Evolutionary conservation across 2,888 invertebrate species (phyloP), one percentile per base, ranked within the genome.

Genomic region (Thereva nobilitata): DNA sequence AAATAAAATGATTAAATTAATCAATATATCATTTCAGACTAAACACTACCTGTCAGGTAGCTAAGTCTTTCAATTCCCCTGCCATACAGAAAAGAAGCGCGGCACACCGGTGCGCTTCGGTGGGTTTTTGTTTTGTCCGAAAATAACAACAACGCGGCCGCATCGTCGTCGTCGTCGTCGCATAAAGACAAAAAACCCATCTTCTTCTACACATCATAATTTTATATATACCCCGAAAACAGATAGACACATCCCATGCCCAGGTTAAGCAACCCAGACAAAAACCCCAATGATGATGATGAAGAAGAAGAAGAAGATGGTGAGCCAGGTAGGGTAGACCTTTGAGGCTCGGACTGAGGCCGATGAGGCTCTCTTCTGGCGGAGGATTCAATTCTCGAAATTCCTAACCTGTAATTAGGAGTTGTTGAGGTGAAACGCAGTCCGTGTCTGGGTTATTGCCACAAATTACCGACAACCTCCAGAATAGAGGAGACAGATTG

Each of bases 381-480:
- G 23, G 45, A 38, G 59, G 59, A 66, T 44, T 66, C 66, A 66
- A 66, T 66, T 66, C 66, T 40, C 66, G 53, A 66, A 66, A 66
- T 53, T 66, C 37, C 34, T 38, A 66, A 66, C 66, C 40, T 59
- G 50, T 57, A 59, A 66, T 66, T 66, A 59, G 52, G 50, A 52
- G 53, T 55, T 55, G 55, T 65, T 56, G 54, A 61, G 50, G 50
- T 40, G 37, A 50, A 61, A 50, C 10, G 12, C 61, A 37, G 23
- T 10, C 53, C 61, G 10, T 55, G 55, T 47, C 53, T 65, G 40
- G 65, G 65, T 65, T 65, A 65, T 65, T 65, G 65, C 65, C 65
- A 55, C 65, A 65, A 65, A 65, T 65, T 65, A 65, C 41, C 47
- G 65, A 40, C 40, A 61, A 49, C 61, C 41, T 12, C 34, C 53